Conservation (phyloP, 2,888 invertebrate species). For the Apotomis capreana region DNA sequence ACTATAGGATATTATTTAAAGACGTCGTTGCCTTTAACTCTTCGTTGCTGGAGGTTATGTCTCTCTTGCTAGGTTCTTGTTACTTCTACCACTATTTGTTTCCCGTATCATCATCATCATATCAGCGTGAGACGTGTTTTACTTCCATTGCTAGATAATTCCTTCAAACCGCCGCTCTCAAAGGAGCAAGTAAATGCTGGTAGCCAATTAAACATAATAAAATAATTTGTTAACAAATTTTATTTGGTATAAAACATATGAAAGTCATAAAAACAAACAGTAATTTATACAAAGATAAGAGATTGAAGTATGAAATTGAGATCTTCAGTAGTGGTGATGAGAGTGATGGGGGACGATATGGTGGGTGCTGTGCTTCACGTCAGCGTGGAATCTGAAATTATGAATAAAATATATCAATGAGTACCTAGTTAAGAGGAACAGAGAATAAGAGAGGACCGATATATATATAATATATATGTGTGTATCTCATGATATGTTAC, state of each 20-base stretch:
- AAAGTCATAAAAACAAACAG: conserved; percentile 9
- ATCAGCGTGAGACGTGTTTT: no score
- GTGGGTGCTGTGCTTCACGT: conserved; percentile 46
- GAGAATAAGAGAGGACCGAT: neutral
- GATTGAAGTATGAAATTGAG: neutral
- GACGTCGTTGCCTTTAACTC: no score
- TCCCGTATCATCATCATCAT: no score
- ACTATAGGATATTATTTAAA: no score
- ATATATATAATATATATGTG: no score
- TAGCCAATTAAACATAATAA: neutral
- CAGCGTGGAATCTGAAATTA: conserved; percentile 45
- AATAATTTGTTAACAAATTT: conserved; percentile 9
- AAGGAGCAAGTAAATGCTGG: neutral
- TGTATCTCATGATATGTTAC: no score
- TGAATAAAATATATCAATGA: neutral
- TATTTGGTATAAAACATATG: conserved; percentile 28
- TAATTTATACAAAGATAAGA: neutral
- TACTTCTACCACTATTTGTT: no score
- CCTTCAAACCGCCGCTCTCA: no score
- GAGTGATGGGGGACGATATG: conserved; percentile 47
- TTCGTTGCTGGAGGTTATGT: no score
- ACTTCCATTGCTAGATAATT: no score
- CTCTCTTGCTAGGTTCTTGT: no score
- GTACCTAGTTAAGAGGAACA: no score
- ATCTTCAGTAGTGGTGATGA: conserved; percentile 37